A percentile compares a stretch with the other conserved stretches of the same genome.
Conservation (phyloP, 2,888 invertebrate genomes). For the Ptychoptera contaminata region DNA sequence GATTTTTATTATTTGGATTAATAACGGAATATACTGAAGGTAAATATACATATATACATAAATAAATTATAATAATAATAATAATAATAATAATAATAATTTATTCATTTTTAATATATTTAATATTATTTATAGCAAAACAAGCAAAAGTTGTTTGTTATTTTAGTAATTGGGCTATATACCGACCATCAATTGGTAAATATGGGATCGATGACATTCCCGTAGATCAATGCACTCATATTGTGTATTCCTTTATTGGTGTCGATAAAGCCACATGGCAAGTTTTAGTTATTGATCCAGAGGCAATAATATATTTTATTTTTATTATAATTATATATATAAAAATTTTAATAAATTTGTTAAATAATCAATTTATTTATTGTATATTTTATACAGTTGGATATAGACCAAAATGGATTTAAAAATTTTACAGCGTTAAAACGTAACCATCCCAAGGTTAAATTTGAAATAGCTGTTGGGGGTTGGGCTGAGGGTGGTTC, state of each 20-base stretch:
- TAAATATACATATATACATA: too few species aligned
- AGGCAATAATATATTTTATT: constrained; percentile 34
- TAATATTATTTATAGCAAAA: constrained; percentile 8
- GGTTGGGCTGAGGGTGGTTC: constrained; percentile 84
- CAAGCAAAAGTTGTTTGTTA: constrained; percentile 41
- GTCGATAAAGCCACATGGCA: constrained; percentile 63
- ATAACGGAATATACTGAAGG: too few species aligned
- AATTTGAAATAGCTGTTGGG: constrained; percentile 68
- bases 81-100: too few species aligned
- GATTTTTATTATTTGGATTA: too few species aligned
- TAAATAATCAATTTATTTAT: constrained; percentile 1
- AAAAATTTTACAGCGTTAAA: constrained; percentile 61
- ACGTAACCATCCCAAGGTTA: constrained; percentile 51
- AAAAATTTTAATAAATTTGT: background rate
- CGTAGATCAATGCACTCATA: constrained; percentile 65
- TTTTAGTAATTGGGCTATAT: constrained; percentile 53
- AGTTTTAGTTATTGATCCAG: constrained; percentile 64
- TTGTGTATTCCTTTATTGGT: constrained; percentile 80
- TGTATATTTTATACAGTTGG: too few species aligned
- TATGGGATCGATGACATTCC: constrained; percentile 78
- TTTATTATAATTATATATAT: background rate
- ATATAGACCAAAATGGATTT: constrained; percentile 60
- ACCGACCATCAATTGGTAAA: constrained; percentile 64
- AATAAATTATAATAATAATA: too few species aligned
- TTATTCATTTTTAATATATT: background rate